Percentiles rank a stretch among this genome's conserved stretches.
Evolutionary conservation across 2,888 invertebrate genomes (phyloP).

Genomic region (Stenchaetothrips biformis): DNA sequence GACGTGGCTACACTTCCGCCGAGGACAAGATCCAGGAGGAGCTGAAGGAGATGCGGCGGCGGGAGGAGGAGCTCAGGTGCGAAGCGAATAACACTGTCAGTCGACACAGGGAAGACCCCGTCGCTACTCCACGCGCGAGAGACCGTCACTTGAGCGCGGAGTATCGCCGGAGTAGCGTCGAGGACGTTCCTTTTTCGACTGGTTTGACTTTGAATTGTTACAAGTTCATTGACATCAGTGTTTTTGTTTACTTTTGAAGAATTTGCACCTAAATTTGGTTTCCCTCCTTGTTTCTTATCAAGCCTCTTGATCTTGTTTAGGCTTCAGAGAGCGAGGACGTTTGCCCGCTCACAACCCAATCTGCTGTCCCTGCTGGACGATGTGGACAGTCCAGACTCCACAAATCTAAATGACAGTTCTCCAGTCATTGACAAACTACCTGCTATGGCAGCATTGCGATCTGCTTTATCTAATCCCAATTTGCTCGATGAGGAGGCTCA

Average conservation of each 20-base stretch:
- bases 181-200: no score
- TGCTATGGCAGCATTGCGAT: constrained; percentile 37
- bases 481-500: constrained; percentile 39
- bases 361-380: constrained; percentile 57
- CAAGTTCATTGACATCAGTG: no score
- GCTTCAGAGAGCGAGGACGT: constrained; percentile 56
- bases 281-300: no score
- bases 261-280: no score
- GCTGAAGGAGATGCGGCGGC: constrained; percentile 73
- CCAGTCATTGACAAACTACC: constrained; percentile 30
- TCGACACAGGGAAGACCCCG: no score
- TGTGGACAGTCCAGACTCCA: constrained; percentile 45
- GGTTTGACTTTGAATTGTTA: no score
- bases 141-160: no score
- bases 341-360: constrained; percentile 59
- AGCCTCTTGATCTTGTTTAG: constrained; percentile 37
- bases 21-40: constrained; percentile 86
- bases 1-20: constrained; percentile 76
- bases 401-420: constrained; percentile 28
- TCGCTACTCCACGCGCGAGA: no score
- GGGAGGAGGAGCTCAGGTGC: constrained; percentile 73
- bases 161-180: no score
- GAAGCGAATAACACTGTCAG: constrained; percentile 25
- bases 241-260: no score
- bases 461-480: constrained; percentile 43